These are phyloP conservation scores for Wasmannia auropunctata DNA, from an alignment of 1,140 invertebrate genomes.

Conservation along the genomic window DNA sequence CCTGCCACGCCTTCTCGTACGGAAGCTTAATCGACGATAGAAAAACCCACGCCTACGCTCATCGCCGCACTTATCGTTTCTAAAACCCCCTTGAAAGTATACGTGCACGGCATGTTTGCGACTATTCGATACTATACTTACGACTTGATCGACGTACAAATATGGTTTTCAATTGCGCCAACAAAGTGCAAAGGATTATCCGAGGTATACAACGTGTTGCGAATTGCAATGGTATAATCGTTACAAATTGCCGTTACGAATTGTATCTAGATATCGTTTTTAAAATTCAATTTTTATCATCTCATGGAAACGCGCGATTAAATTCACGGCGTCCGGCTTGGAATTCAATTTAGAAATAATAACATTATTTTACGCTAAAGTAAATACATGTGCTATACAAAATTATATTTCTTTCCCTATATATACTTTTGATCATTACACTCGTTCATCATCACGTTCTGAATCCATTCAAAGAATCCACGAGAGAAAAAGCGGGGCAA, in stretches of 20 bases:
- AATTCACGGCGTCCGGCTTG: neutral
- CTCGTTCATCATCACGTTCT: neutral
- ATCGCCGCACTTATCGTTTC: constrained; percentile 22
- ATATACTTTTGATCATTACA: neutral
- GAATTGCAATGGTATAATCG: neutral
- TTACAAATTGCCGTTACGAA: neutral
- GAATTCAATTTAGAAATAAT: neutral
- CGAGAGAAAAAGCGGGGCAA: neutral
- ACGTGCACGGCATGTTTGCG: neutral
- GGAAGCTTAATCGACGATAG: constrained; percentile 17
- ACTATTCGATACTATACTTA: neutral
- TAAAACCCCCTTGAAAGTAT: constrained; percentile 17
- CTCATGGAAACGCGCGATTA: neutral
- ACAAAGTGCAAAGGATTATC: neutral
- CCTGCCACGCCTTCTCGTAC: constrained; percentile 13
- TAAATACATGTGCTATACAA: neutral
- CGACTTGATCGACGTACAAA: constrained; percentile 22
- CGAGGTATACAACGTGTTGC: neutral
- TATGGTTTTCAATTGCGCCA: neutral
- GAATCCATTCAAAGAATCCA: neutral
- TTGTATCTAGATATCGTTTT: neutral
- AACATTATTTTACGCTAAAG: neutral
- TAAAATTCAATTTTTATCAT: neutral
- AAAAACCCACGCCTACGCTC: constrained; percentile 13
- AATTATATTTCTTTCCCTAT: neutral